Conservation (phyloP, 2,888 invertebrate species). For the Actias luna region DNA sequence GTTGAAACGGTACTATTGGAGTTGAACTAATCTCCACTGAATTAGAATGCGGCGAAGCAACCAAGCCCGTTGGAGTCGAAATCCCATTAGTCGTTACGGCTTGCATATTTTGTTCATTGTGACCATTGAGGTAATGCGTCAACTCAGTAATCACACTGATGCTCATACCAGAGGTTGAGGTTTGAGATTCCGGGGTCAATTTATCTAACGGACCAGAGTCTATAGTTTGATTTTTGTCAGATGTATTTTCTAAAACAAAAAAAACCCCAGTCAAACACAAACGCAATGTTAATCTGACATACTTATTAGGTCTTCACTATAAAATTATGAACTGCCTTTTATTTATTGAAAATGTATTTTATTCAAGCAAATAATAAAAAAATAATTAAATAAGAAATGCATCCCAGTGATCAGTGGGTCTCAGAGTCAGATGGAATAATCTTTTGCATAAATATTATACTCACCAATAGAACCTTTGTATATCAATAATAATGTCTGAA, state of each 20-base stretch:
- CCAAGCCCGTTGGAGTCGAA: background rate
- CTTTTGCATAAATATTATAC: background rate
- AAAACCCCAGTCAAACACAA: background rate
- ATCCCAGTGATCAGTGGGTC: no score
- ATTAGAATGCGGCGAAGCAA: background rate
- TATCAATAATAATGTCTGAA: background rate
- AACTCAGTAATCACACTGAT: background rate
- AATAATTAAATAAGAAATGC: no score
- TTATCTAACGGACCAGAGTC: background rate
- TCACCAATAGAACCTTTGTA: conserved; percentile 1
- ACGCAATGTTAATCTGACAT: background rate
- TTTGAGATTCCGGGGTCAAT: background rate
- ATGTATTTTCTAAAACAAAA: background rate
- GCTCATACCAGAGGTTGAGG: background rate
- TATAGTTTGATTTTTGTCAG: background rate
- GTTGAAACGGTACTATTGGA: conserved; percentile 8
- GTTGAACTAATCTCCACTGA: background rate
- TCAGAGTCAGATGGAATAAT: no score
- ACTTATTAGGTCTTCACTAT: background rate
- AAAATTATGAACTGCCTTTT: background rate
- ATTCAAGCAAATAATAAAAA: no score
- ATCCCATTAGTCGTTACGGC: background rate
- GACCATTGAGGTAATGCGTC: background rate
- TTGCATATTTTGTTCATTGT: background rate
- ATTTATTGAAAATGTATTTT: no score